phyloP scores from a whole-genome alignment of 2,113 vertebrate species.

The Seriola rivoliana region DNA sequence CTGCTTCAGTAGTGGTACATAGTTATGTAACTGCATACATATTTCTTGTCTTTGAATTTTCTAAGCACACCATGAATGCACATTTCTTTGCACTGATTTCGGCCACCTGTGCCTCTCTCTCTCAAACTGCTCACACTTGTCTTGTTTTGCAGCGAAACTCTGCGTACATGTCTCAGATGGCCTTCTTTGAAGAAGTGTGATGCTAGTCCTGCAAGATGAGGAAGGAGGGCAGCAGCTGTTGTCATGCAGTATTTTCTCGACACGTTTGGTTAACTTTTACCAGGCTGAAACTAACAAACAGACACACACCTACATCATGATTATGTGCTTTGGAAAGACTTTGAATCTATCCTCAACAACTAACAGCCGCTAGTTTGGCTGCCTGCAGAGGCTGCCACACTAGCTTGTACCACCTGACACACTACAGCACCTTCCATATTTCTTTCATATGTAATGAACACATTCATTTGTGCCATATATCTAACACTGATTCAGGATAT shows the following conservation, averaged over 20 bases:
- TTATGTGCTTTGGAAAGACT: constrained; percentile 46
- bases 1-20: not conserved
- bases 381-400: not conserved
- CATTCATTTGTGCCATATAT: constrained; percentile 16
- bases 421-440: constrained; percentile 27
- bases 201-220: not conserved
- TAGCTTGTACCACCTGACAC: constrained; percentile 16
- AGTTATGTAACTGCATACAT: no score
- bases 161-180: constrained; percentile 87
- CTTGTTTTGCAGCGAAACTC: constrained; percentile 85
- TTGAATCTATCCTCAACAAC: constrained; percentile 10
- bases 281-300: constrained; percentile 22
- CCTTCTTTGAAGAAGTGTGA: constrained; percentile 87
- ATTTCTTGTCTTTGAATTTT: not conserved
- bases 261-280: constrained; percentile 15
- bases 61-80: not conserved
- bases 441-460: constrained; percentile 20
- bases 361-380: constrained; percentile 3
- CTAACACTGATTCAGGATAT: constrained; percentile 26
- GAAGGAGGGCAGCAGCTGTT: constrained; percentile 21
- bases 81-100: not conserved
- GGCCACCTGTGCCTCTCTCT: not conserved
- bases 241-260: constrained; percentile 21
- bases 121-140: not conserved
- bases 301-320: constrained; percentile 1